Conservation (phyloP, 1,140 invertebrate species). For the Plutomurus gul region DNA sequence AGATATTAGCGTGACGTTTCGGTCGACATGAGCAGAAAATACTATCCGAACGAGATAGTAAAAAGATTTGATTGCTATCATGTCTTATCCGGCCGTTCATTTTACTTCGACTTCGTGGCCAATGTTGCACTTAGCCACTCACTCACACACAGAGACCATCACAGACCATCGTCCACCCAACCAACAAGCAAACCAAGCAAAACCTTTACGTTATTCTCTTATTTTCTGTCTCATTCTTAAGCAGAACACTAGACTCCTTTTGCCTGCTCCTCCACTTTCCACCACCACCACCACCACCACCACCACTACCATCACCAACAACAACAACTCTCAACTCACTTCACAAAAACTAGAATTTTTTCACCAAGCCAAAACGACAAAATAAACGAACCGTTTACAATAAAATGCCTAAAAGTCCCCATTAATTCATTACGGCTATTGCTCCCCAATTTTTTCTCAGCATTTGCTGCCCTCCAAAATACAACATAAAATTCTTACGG, state of each 20-base stretch:
- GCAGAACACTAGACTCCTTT: neutral
- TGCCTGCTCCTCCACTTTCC: neutral
- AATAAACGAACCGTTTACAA: constrained; percentile 54
- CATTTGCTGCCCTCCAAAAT: constrained; percentile 18
- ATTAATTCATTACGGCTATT: constrained; percentile 53
- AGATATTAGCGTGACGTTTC: constrained; percentile 52
- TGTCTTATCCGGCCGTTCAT: constrained; percentile 49
- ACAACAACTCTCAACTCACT: neutral
- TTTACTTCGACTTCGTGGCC: constrained; percentile 44
- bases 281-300: neutral
- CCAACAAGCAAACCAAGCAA: neutral
- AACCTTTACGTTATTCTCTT: neutral
- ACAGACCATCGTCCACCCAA: neutral
- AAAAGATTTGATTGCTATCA: constrained; percentile 51
- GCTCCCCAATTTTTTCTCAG: constrained; percentile 47
- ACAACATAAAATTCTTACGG: constrained; percentile 23
- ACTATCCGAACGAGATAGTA: constrained; percentile 25
- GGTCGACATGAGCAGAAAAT: constrained; percentile 50
- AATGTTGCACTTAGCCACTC: constrained; percentile 30
- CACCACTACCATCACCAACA: neutral
- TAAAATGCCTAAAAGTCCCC: constrained; percentile 51
- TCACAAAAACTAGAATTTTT: constrained; percentile 44
- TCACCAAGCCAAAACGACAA: constrained; percentile 53
- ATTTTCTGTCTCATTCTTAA: no score
- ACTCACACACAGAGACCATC: neutral